Percentiles rank a stretch among this genome's conserved stretches.
Evolutionary conservation across 2,113 vertebrate species (phyloP).

Genomic region (Apteryx mantelli): DNA sequence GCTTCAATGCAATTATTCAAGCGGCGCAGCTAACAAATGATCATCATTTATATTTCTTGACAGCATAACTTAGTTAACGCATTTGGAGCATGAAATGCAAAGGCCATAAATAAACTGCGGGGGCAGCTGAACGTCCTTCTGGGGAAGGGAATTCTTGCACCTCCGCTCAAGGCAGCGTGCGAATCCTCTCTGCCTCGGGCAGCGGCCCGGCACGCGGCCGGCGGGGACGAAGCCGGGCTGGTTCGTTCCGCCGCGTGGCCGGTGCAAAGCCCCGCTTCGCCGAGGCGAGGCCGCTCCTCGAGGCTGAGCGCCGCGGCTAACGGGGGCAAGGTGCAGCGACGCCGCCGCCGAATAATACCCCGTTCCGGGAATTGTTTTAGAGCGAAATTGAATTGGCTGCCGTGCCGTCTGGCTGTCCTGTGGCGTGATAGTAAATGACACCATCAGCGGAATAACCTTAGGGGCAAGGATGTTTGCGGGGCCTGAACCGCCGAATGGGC

Average conservation of each 20-base stretch:
- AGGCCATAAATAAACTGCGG: slow-evolving; percentile 23
- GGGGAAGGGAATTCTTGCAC: background rate
- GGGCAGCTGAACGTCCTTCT: background rate
- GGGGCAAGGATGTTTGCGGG: slow-evolving; percentile 18
- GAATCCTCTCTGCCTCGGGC: background rate
- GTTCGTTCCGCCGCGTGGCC: no score
- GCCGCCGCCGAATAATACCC: background rate
- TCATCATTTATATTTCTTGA: slow-evolving; percentile 49
- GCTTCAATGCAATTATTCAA: slow-evolving; percentile 34
- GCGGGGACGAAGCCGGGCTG: no score
- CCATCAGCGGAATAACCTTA: slow-evolving; percentile 45
- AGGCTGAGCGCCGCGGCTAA: background rate
- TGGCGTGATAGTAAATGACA: slow-evolving; percentile 57
- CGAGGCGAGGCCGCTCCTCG: background rate
- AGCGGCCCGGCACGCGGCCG: no score
- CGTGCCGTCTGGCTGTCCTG: slow-evolving; percentile 22
- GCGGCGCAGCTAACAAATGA: slow-evolving; percentile 32
- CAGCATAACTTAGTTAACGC: slow-evolving; percentile 17
- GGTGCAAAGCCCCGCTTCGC: slow-evolving; percentile 11
- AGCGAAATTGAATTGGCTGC: slow-evolving; percentile 39
- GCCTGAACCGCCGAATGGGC: slow-evolving; percentile 10
- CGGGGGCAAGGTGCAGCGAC: slow-evolving; percentile 4
- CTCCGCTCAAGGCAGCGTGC: background rate
- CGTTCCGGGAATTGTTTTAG: slow-evolving; percentile 41
- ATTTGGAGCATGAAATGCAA: slow-evolving; percentile 1